Percentiles rank a stretch among this genome's conserved stretches.
Conservation (phyloP, 2,888 invertebrate species). For the Globia sparganii region DNA sequence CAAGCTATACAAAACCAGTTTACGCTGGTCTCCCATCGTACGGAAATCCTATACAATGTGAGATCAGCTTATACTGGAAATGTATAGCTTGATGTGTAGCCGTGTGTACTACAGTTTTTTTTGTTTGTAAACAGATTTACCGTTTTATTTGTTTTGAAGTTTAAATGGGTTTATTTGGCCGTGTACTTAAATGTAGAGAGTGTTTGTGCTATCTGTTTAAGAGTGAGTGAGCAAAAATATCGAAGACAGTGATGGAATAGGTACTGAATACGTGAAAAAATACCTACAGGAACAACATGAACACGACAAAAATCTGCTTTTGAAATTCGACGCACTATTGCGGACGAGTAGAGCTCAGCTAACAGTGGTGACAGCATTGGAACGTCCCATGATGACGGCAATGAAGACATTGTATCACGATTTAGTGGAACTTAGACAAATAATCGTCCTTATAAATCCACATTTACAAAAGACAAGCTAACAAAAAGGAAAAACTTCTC, state of each 20-base stretch:
- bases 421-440: conserved; percentile 80
- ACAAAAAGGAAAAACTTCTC: conserved; percentile 22
- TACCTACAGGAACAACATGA: conserved; percentile 72
- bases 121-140: conserved; percentile 30
- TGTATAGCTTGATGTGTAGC: no score
- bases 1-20: no score
- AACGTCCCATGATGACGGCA: conserved; percentile 74
- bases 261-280: conserved; percentile 56
- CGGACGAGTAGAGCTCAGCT: conserved; percentile 72
- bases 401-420: conserved; percentile 77
- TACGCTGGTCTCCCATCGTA: no score
- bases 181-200: conserved; percentile 10
- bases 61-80: no score
- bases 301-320: conserved; percentile 70
- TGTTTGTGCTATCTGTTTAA: conserved; percentile 35
- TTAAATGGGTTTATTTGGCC: conserved; percentile 22
- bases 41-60: no score
- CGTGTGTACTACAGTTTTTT: conserved; percentile 9
- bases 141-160: conserved; percentile 18
- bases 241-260: conserved; percentile 53
- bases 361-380: conserved; percentile 73
- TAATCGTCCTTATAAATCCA: conserved; percentile 75
- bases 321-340: conserved; percentile 73
- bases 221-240: conserved; percentile 44
- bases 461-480: conserved; percentile 67